phyloP scores from a whole-genome alignment of 2,888 invertebrate genomes.

The Platerodrilus igneus region DNA sequence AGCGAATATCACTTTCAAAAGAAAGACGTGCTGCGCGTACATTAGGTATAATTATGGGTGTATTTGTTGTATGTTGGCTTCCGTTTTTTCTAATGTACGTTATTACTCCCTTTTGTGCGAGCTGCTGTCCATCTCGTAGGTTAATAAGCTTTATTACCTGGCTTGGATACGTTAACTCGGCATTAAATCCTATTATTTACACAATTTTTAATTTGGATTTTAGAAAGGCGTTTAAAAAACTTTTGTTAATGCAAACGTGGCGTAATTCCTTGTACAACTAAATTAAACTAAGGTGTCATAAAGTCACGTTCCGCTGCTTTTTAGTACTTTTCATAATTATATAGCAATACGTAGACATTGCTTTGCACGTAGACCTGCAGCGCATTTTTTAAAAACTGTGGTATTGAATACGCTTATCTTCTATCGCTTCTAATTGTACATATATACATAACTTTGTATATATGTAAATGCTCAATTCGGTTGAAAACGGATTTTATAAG shows the following conservation, averaged over 20 bases:
- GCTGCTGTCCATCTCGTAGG: constrained; percentile 74
- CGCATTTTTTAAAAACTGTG: no score
- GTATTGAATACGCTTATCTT: no score
- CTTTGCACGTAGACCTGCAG: no score
- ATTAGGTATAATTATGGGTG: constrained; percentile 95
- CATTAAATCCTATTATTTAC: constrained; percentile 89
- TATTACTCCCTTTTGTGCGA: constrained; percentile 80
- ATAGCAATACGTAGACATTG: no score
- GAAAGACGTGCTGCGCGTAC: constrained; percentile 93
- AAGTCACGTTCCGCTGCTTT: no score
- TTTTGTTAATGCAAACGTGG: constrained; percentile 57
- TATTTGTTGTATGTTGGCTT: constrained; percentile 96
- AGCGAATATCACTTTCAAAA: constrained; percentile 85
- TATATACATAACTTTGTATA: no score
- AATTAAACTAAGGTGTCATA: no score
- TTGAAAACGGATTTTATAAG: no score
- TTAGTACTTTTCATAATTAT: no score
- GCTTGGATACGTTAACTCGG: constrained; percentile 89
- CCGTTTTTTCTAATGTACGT: constrained; percentile 97
- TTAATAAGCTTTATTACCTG: constrained; percentile 87
- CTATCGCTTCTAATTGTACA: no score
- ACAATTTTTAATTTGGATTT: constrained; percentile 94
- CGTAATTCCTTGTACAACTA: no score
- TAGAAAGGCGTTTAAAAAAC: constrained; percentile 80
- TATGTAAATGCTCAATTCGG: no score